phyloP scores from a whole-genome alignment of 2,888 invertebrate genomes.

The Cheilosia variabilis region DNA sequence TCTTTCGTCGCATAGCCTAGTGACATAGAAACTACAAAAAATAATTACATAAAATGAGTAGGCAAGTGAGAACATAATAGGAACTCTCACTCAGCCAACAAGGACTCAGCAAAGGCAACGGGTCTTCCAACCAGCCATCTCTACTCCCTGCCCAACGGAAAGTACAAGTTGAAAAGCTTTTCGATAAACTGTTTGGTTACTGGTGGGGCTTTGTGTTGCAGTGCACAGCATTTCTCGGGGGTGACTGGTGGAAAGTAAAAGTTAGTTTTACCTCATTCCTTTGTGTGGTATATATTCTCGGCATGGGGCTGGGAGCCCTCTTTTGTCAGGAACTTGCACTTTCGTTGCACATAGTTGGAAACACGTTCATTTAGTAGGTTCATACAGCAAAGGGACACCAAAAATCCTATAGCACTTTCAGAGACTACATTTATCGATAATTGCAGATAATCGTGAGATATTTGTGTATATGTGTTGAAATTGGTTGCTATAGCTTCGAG shows the following conservation, averaged over 20 bases:
- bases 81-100: conserved; percentile 42
- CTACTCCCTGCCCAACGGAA: conserved; percentile 8
- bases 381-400: conserved; percentile 11
- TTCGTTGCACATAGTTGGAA: not conserved
- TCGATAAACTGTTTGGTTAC: conserved; percentile 37
- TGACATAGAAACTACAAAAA: conserved; percentile 53
- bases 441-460: conserved; percentile 9
- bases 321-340: conserved; percentile 20
- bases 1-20: conserved; percentile 37
- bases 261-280: conserved; percentile 19
- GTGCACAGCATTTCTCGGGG: conserved; percentile 11
- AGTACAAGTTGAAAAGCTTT: conserved; percentile 54
- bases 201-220: conserved; percentile 32
- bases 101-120: conserved; percentile 35
- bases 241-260: conserved; percentile 46
- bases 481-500: conserved; percentile 7
- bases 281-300: conserved; percentile 3
- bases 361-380: not conserved
- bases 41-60: conserved; percentile 36
- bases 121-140: conserved; percentile 19
- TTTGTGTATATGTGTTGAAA: conserved; percentile 9
- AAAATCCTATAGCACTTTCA: conserved; percentile 7
- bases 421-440: conserved; percentile 5
- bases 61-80: conserved; percentile 21
- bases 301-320: not conserved